phyloP scores from a whole-genome alignment of 2,888 invertebrate genomes.

The Macaria notata region DNA sequence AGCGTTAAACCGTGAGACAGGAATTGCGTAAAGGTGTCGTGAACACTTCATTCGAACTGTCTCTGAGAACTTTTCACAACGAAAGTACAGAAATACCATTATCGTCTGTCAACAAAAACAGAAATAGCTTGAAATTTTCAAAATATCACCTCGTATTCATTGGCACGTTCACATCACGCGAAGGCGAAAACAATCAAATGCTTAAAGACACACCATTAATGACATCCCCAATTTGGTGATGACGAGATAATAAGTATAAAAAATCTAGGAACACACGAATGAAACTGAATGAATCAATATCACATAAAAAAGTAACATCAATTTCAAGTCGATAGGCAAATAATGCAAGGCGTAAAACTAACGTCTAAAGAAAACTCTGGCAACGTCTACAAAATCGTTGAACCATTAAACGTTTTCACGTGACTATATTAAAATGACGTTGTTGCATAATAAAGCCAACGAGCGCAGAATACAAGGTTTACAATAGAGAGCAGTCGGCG shows the following conservation, averaged over 20 bases:
- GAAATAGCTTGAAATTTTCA: conserved; percentile 52
- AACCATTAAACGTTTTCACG: conserved; percentile 27
- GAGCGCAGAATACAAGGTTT: conserved; percentile 27
- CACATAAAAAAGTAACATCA: conserved; percentile 11
- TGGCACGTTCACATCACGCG: conserved; percentile 24
- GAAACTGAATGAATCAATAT: conserved; percentile 13
- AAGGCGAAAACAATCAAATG: conserved; percentile 8
- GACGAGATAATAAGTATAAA: not conserved
- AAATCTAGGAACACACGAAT: not conserved
- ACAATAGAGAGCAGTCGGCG: conserved; percentile 34
- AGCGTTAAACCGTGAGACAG: conserved; percentile 69
- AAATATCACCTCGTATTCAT: conserved; percentile 41
- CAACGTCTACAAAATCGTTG: conserved; percentile 25
- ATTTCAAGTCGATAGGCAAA: conserved; percentile 18
- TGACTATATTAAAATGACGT: conserved; percentile 27
- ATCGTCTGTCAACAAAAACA: conserved; percentile 62
- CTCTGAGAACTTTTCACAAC: conserved; percentile 64
- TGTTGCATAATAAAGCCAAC: conserved; percentile 22
- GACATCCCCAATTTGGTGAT: not conserved
- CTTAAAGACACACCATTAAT: conserved; percentile 1
- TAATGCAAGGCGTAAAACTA: conserved; percentile 5
- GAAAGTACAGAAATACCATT: conserved; percentile 71
- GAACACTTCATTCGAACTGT: conserved; percentile 67
- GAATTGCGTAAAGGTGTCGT: conserved; percentile 77
- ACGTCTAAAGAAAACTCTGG: conserved; percentile 22